Evolutionary conservation across 2,113 vertebrate species (phyloP).

Genomic region (Chamaetylas fuelleborni): DNA sequence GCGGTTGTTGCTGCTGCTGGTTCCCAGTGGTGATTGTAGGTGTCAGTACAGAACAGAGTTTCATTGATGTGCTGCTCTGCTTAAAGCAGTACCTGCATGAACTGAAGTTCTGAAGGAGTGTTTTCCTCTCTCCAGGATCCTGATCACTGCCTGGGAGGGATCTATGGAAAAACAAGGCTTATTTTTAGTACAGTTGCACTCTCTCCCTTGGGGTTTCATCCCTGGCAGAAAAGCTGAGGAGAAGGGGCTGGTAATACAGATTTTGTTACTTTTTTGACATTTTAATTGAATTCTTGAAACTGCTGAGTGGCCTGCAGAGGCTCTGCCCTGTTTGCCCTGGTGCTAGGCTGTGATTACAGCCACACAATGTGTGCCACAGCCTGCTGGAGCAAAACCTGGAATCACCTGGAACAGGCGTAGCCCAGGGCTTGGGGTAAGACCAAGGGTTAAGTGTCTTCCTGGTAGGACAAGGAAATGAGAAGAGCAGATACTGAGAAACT

Average conservation of each 20-base stretch:
- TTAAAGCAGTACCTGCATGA: neutral
- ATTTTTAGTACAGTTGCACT: neutral
- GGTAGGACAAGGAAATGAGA: neutral
- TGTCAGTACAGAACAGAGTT: neutral
- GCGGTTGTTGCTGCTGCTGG: neutral
- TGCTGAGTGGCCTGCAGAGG: neutral
- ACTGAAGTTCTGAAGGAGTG: neutral
- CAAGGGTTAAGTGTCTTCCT: neutral
- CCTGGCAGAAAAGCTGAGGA: neutral
- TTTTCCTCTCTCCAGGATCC: neutral
- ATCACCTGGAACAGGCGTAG: neutral
- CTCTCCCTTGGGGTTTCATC: neutral
- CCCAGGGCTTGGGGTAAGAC: neutral
- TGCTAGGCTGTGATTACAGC: neutral
- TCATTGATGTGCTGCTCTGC: neutral
- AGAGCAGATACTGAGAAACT: neutral
- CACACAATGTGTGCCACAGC: neutral
- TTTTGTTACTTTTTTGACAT: neutral
- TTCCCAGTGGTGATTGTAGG: neutral
- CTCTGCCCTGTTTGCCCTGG: rapidly evolving
- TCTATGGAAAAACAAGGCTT: neutral
- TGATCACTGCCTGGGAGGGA: neutral
- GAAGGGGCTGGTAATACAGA: neutral
- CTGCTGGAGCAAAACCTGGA: neutral
- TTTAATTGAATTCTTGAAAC: neutral